These are phyloP conservation scores for Stichodactyla helianthus DNA, from an alignment of 64 coral and sea anemone genomes.

Conservation along the genomic window DNA sequence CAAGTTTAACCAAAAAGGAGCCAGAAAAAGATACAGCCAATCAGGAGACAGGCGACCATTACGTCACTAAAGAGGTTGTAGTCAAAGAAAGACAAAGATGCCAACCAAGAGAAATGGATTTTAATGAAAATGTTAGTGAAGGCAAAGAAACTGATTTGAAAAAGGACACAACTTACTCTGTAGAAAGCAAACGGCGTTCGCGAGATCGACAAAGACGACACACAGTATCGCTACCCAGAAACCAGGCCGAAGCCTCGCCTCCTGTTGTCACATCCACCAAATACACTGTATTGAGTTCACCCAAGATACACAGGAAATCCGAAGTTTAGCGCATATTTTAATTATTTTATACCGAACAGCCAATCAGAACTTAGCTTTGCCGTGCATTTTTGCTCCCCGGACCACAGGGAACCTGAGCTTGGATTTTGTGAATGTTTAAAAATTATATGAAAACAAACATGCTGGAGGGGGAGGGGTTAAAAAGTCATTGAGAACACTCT, in stretches of 20 bases:
- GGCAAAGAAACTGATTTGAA: not conserved
- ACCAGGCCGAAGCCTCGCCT: not conserved
- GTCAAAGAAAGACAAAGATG: not conserved
- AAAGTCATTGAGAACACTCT: no score
- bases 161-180: not conserved
- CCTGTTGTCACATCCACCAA: not conserved
- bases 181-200: not conserved
- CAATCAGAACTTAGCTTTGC: not conserved
- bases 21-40: not conserved
- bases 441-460: no score
- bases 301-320: not conserved
- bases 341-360: not conserved
- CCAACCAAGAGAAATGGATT: not conserved
- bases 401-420: no score
- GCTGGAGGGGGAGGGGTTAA: no score
- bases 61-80: not conserved
- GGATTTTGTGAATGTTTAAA: no score
- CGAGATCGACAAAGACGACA: not conserved
- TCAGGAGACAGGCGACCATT: not conserved
- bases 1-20: conserved; percentile 1
- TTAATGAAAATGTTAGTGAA: not conserved
- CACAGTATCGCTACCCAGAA: not conserved
- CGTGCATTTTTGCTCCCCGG: no score
- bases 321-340: not conserved
- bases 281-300: conserved; percentile 6